Percentiles rank a stretch among this genome's conserved stretches.
phyloP scores from a whole-genome alignment of 2,888 invertebrate species.

The Philopedon plagiatum region DNA sequence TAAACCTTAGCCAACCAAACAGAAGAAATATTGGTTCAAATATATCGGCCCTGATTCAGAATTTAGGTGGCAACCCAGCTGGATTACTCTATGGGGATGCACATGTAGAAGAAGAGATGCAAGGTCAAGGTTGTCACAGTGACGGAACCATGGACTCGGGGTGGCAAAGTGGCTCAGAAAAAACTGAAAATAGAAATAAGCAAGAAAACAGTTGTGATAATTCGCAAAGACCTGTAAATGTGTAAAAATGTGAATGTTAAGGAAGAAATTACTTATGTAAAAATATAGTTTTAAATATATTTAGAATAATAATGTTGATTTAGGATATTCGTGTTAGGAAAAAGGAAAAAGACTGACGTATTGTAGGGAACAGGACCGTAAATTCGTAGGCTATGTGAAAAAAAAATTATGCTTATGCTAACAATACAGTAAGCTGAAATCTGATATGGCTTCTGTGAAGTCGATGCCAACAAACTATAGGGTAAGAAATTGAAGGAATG shows the following conservation, averaged over 20 bases:
- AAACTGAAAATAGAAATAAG: slow-evolving; percentile 67
- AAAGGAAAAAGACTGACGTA: background rate
- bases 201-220: slow-evolving; percentile 56
- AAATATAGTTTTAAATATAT: background rate
- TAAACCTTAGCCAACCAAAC: slow-evolving; percentile 56
- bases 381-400: background rate
- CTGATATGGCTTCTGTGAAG: slow-evolving; percentile 6
- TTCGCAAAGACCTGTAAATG: slow-evolving; percentile 62
- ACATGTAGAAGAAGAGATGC: slow-evolving; percentile 63
- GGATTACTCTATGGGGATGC: slow-evolving; percentile 67
- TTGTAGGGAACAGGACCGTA: background rate
- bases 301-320: background rate
- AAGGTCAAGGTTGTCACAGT: slow-evolving; percentile 66
- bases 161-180: slow-evolving; percentile 79
- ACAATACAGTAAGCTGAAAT: background rate
- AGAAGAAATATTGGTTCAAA: slow-evolving; percentile 67
- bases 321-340: background rate
- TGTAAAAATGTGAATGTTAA: slow-evolving; percentile 53
- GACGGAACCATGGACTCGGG: slow-evolving; percentile 77
- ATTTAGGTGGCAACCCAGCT: slow-evolving; percentile 68
- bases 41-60: slow-evolving; percentile 70
- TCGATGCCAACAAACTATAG: background rate
- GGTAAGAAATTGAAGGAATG: too few relatives aligned
- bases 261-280: background rate
- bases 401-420: background rate